These are phyloP conservation scores for Drosophila monieri DNA, from an alignment of 2,888 invertebrate species.

Conservation along the genomic window DNA sequence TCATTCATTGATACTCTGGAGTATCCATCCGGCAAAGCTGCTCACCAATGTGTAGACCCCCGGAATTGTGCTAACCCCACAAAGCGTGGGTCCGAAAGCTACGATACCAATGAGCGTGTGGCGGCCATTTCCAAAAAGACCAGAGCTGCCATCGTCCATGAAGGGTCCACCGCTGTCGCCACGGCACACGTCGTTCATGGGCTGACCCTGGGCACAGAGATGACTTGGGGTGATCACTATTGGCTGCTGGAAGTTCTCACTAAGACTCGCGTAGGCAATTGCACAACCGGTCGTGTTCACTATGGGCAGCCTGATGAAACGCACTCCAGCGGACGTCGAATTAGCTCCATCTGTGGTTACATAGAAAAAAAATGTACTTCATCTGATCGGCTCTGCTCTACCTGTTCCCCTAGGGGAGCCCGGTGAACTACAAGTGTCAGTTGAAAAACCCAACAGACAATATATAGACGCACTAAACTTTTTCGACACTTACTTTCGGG, in stretches of 20 bases:
- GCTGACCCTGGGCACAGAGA: conserved; percentile 83
- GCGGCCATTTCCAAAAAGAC: conserved; percentile 55
- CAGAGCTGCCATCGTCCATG: conserved; percentile 79
- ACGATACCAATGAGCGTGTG: conserved; percentile 80
- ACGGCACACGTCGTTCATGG: conserved; percentile 83
- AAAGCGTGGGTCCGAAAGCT: conserved; percentile 82
- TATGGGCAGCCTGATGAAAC: conserved; percentile 84
- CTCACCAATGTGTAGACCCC: conserved; percentile 84
- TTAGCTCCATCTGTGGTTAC: background rate
- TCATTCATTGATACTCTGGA: conserved; percentile 41
- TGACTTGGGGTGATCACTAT: conserved; percentile 82
- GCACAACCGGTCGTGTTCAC: conserved; percentile 83
- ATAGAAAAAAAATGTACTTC: background rate
- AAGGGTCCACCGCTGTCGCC: conserved; percentile 84
- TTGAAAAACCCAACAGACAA: conserved; percentile 6
- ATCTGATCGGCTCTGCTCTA: conserved; percentile 3
- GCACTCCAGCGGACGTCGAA: conserved; percentile 70
- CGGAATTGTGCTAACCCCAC: conserved; percentile 82
- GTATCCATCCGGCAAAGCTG: conserved; percentile 83
- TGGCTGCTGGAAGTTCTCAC: conserved; percentile 83
- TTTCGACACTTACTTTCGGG: conserved; percentile 84
- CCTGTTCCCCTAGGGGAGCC: no score
- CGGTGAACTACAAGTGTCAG: background rate
- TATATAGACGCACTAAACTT: conserved; percentile 7
- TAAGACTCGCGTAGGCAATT: conserved; percentile 81